phyloP scores from a whole-genome alignment of 2,113 vertebrate species.

The Sphaerodactylus townsendi region DNA sequence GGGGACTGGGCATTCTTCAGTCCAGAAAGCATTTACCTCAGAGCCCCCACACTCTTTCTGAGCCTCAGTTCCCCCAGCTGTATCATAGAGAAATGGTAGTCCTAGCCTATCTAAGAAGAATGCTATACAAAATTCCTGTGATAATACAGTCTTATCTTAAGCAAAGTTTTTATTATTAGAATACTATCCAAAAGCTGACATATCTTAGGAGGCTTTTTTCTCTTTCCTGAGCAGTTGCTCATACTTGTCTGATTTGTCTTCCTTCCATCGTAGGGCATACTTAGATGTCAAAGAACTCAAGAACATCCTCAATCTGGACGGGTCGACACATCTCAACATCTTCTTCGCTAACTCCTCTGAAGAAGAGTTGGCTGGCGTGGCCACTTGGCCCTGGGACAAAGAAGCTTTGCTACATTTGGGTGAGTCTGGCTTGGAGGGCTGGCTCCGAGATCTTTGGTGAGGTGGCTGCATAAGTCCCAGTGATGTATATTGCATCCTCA shows the following conservation, averaged over 20 bases:
- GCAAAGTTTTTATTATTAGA: no score
- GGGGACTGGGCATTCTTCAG: no score
- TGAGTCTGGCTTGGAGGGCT: slow-evolving; percentile 58
- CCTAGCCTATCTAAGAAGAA: no score
- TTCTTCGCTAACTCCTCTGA: slow-evolving; percentile 98
- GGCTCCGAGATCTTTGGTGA: no score
- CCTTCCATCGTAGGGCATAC: slow-evolving; percentile 86
- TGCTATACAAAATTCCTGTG: no score
- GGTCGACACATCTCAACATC: slow-evolving; percentile 96
- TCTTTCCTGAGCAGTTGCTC: background rate
- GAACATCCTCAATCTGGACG: slow-evolving; percentile 90
- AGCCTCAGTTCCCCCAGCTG: no score
- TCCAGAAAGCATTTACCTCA: no score
- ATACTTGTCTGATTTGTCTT: slow-evolving; percentile 34
- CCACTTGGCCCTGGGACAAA: slow-evolving; percentile 99
- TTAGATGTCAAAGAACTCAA: slow-evolving; percentile 97
- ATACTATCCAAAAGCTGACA: background rate
- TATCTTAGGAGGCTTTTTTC: background rate
- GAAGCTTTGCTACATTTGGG: slow-evolving; percentile 96
- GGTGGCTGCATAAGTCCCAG: no score
- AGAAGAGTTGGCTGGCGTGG: slow-evolving; percentile 95
- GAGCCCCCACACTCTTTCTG: no score
- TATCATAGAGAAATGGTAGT: no score
- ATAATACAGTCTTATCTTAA: no score
- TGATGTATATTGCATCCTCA: no score